Evolutionary conservation across 1,140 invertebrate genomes (phyloP).

Genomic region (Drosophila subobscura): DNA sequence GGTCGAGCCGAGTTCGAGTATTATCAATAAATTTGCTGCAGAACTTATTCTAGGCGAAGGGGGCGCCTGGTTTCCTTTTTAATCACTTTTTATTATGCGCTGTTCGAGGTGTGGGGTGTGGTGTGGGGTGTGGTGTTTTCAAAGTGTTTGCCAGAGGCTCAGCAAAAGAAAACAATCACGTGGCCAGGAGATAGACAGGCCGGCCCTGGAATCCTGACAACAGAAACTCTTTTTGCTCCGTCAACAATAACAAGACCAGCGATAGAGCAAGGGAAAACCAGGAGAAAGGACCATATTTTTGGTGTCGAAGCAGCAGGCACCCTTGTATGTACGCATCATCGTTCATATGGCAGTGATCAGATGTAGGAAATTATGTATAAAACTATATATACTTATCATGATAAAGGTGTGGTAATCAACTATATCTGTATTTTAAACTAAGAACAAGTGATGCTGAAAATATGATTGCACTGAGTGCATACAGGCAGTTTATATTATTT

Average conservation of each 20-base stretch:
- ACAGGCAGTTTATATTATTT: no score
- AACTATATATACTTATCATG: background rate
- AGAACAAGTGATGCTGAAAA: no score
- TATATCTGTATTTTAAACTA: no score
- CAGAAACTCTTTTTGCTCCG: slow-evolving; percentile 73
- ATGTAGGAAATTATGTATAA: no score
- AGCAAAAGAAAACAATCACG: slow-evolving; percentile 73
- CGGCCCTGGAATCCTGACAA: slow-evolving; percentile 67
- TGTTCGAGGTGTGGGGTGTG: background rate
- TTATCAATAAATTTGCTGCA: slow-evolving; percentile 33
- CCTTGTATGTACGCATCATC: no score
- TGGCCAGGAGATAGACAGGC: slow-evolving; percentile 67
- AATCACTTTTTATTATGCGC: slow-evolving; percentile 73
- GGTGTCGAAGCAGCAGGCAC: no score
- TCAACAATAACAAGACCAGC: slow-evolving; percentile 67
- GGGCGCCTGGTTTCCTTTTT: slow-evolving; percentile 51
- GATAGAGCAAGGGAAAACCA: background rate
- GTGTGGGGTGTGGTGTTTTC: slow-evolving; percentile 24
- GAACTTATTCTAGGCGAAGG: slow-evolving; percentile 4
- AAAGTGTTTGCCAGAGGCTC: slow-evolving; percentile 57
- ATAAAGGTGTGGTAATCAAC: background rate
- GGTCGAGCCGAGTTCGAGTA: slow-evolving; percentile 27
- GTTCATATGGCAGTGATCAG: no score
- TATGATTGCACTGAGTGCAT: no score
- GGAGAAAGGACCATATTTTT: no score